Evolutionary conservation across 2,888 invertebrate genomes (phyloP).

Genomic region (Monoplex corrugatus): DNA sequence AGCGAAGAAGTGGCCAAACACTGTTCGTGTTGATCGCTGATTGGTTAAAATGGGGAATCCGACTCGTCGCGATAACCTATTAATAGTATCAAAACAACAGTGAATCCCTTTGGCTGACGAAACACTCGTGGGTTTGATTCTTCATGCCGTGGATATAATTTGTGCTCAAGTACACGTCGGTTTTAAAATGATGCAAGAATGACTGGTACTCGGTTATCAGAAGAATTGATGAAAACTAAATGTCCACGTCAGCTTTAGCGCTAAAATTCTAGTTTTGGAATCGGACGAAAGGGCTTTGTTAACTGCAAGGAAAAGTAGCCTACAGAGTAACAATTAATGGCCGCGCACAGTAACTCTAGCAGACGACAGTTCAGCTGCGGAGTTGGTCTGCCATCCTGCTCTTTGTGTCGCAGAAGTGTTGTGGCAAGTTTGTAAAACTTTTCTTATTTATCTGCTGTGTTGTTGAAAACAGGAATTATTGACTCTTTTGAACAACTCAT

Average conservation of each 20-base stretch:
- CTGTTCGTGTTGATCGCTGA: conserved; percentile 35
- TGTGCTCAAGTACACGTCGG: conserved; percentile 8
- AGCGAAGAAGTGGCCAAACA: not conserved
- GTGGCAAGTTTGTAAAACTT: not conserved
- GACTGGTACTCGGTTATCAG: too few relatives aligned
- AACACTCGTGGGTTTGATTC: not conserved
- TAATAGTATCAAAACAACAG: not conserved
- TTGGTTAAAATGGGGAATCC: conserved; percentile 38
- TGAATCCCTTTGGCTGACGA: not conserved
- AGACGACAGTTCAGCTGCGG: not conserved
- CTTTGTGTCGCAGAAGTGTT: not conserved
- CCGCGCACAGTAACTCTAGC: not conserved
- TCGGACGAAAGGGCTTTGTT: too few relatives aligned
- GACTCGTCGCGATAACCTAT: conserved; percentile 27
- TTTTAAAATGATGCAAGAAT: not conserved
- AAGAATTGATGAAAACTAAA: too few relatives aligned
- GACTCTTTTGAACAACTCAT: too few relatives aligned
- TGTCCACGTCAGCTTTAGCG: conserved; percentile 1
- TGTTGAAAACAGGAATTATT: too few relatives aligned
- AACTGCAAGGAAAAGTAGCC: not conserved
- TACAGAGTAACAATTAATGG: not conserved
- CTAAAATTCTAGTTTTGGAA: not conserved
- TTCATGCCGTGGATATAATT: not conserved
- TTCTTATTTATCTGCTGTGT: too few relatives aligned
- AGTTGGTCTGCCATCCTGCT: not conserved